Conservation (phyloP, 2,888 invertebrate genomes). For the Hololepta plana region DNA sequence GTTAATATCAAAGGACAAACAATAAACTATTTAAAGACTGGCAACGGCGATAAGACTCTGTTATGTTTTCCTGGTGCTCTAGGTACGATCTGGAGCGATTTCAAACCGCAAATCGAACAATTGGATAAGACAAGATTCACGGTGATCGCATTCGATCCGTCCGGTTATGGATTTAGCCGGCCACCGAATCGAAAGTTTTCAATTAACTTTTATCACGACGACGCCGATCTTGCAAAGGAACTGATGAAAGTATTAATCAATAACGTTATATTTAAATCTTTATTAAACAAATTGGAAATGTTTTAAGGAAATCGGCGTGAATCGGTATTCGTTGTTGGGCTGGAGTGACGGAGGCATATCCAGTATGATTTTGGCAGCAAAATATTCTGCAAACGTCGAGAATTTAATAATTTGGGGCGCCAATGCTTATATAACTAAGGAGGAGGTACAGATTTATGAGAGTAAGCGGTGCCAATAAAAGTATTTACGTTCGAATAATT, state of each 20-base stretch:
- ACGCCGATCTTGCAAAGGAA: slow-evolving; percentile 50
- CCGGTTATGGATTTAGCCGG: slow-evolving; percentile 70
- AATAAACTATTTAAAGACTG: slow-evolving; percentile 44
- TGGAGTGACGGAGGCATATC: slow-evolving; percentile 85
- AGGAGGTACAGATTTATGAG: slow-evolving; percentile 44
- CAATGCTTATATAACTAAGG: slow-evolving; percentile 52
- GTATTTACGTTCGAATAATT: not conserved
- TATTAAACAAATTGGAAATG: slow-evolving; percentile 2
- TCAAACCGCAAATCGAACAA: slow-evolving; percentile 55
- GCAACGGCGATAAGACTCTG: slow-evolving; percentile 39
- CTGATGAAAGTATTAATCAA: slow-evolving; percentile 44
- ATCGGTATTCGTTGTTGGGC: slow-evolving; percentile 60
- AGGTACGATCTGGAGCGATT: slow-evolving; percentile 70
- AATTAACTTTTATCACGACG: slow-evolving; percentile 49
- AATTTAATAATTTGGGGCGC: slow-evolving; percentile 65
- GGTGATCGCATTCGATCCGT: slow-evolving; percentile 65
- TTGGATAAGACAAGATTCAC: slow-evolving; percentile 43
- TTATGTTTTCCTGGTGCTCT: slow-evolving; percentile 66
- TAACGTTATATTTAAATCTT: slow-evolving; percentile 1
- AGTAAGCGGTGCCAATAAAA: slow-evolving; percentile 26
- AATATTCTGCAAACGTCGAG: slow-evolving; percentile 42
- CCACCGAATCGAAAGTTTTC: slow-evolving; percentile 60
- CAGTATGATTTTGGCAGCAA: slow-evolving; percentile 57
- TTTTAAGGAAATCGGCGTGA: slow-evolving; percentile 38
- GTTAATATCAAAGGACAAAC: slow-evolving; percentile 38